Evolutionary conservation across 1,140 invertebrate genomes (phyloP), one percentile per base, ranked within the genome.

Genomic region (Ylistrum balloti): DNA sequence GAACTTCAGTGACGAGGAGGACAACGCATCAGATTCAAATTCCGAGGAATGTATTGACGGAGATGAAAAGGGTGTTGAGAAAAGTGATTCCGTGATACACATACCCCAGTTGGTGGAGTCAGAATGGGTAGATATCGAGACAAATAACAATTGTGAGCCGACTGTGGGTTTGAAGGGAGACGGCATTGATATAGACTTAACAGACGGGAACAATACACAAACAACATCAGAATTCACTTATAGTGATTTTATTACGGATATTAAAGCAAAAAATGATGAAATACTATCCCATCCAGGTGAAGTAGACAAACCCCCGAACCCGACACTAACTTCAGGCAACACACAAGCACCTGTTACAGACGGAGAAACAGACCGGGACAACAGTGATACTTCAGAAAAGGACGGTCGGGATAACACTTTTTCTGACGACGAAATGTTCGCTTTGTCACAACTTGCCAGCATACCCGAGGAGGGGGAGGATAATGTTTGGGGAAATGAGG

Each of bases 211-310:
- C 85, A 86, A 87, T 56, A 38, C 45, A 11, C 56, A 74, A 74
- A 74, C n/a, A 74, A 74, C 56, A 17, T 2, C 22, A 33, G 34
- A 89, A 41, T 33, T 89, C 22, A 45, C 86, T 48, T 89, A 89
- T 28, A 38, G 38, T 2, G 88, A 89, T 33, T 89, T 89, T 86
- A 48, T 89, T n/a, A 89, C 41, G 10, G 88, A 89, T n/a, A 89
- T 89, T 22, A 86, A 89, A 48, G 88, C 45, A 38, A 86, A n/a
- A 45, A 89, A 74, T 86, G 88, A 89, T 33, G 86, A 41, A 33
- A 45, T 48, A 20, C n/a, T 28, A 86, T 20, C n/a, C 10, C 32
- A 17, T n/a, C 13, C 35, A 17, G 32, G 33, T 17, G 87, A 88
- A 17, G 87, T 32, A 32, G 3, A 33, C 17, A 33, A 88, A 32